Evolutionary conservation across 2,797 vertebrate genomes (phyloP), one percentile per base, ranked within the genome.

Genomic region (Ctenopoma kingsleyae): DNA sequence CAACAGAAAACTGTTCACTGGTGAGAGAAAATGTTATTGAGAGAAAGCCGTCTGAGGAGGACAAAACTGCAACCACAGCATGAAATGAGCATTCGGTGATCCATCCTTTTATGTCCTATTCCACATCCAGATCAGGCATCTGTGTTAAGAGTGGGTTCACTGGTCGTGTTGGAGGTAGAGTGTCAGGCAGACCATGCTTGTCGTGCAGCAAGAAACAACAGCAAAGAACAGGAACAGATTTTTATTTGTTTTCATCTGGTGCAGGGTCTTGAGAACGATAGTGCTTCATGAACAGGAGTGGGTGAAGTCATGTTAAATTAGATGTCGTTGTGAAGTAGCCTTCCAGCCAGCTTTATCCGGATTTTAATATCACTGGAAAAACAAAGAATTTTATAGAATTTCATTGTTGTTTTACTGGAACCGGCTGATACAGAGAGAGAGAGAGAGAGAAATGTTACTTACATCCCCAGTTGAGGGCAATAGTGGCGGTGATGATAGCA

Each of bases 391-490:
- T 51, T 17, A 67, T n/a, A 38, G 6, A 15, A 35, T 20, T 22
- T 55, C 8, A 49, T 11, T 23, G 51, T 4, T 0, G 10, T 44
- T 63, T 54, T 49, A 6, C 22, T 49, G 22, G 44, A 47, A 10
- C 8, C 2, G n/a, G 17, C n/a, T 11, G 43, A 20, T 20, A 47
- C 5, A 9, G 25, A 50, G 5, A 51, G 2, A 9, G 25, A 50
- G 5, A 51, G 2, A 43, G 2, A 22, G 7, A 10, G 38, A 27
- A 20, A 19, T 6, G 17, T 22, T 8, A 92, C 93, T 92, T 35
- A 95, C 94, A 8, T 52, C 93, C 94, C 93, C 92, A 94, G 89
- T 95, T 95, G 71, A 94, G 72, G 87, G 90, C 85, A 81, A 96
- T 86, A 82, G 94, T 81, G 0, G 91, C 83, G 0, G 85, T 5